Evolutionary conservation across 2,888 invertebrate species (phyloP), one percentile per base, ranked within the genome.

Genomic region (Drosophila putrida): DNA sequence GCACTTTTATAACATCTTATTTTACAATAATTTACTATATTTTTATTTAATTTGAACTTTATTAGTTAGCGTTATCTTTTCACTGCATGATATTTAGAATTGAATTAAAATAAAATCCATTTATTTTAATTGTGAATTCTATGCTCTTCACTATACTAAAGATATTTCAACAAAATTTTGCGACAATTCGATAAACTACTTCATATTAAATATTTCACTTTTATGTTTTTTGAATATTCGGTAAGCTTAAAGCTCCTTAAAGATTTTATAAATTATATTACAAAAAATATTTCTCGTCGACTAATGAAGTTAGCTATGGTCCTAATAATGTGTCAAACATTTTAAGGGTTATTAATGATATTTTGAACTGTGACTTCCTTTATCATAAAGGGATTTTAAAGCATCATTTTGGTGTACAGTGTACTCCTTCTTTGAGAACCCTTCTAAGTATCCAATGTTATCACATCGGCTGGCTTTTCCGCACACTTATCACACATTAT

Each of bases 401-500:
- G 15, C 39, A 41, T 5, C 11, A 3, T n/a, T 31, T 9, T 27
- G 27, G 6, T 5, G n/a, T 44, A 31, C 15, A 20, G 0, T 6
- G 5, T 15, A 10, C 13, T 46, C 9, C 13, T 9, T 4, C n/a
- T n/a, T 28, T 9, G 1, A 28, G 8, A 13, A 9, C 6, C 10
- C 36, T 38, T 28, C 27, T 20, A 15, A 27, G 27, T 10, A 38
- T 3, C 25, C 36, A 66, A 6, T 43, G 35, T 36, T n/a, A 11
- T 11, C 43, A 9, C 15, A 39, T 44, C 20, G 20, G 4, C 10
- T 9, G 11, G 1, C 9, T 28, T 46, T 39, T 36, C 44, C 47
- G 28, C 49, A 49, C 71, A 68, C 72, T 73, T 84, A 76, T 80
- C 67, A 71, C 67, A 66, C 65, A 76, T 80, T 74, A 72, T 55